Evolutionary conservation across 2,797 vertebrate species (phyloP).

Genomic region (Poecilia velifera): DNA sequence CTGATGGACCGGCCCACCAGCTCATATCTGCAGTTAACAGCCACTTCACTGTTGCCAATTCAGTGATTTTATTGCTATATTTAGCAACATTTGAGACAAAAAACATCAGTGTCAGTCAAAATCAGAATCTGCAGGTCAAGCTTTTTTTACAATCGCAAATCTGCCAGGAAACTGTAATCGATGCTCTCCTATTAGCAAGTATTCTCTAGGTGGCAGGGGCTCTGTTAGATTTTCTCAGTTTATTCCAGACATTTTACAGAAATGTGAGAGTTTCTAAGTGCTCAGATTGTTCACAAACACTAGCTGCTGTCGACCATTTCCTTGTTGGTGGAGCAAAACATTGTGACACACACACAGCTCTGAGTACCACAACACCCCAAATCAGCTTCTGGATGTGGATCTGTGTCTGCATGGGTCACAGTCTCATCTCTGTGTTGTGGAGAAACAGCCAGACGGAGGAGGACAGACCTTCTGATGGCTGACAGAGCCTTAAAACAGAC

Average conservation of each 20-base stretch:
- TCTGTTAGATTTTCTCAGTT: neutral
- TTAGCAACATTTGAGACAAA: too few species aligned
- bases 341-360: neutral
- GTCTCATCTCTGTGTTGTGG: neutral
- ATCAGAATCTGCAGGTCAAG: too few species aligned
- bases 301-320: neutral
- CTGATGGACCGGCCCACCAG: too few species aligned
- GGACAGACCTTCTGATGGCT: constrained; percentile 29
- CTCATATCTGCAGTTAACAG: too few species aligned
- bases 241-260: neutral
- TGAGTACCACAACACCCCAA: too few species aligned
- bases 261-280: neutral
- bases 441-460: constrained; percentile 32
- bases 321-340: neutral
- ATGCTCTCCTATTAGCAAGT: too few species aligned
- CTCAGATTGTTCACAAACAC: neutral
- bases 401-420: neutral
- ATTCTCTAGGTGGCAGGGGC: neutral
- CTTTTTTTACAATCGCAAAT: too few species aligned
- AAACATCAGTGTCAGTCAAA: too few species aligned
- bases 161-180: too few species aligned
- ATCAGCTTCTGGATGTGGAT: constrained; percentile 1
- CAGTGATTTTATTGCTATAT: too few species aligned
- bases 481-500: constrained; percentile 33
- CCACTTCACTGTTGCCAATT: too few species aligned